Conservation (phyloP, 2,797 vertebrate species). For the Enteromius trimaculatus region DNA sequence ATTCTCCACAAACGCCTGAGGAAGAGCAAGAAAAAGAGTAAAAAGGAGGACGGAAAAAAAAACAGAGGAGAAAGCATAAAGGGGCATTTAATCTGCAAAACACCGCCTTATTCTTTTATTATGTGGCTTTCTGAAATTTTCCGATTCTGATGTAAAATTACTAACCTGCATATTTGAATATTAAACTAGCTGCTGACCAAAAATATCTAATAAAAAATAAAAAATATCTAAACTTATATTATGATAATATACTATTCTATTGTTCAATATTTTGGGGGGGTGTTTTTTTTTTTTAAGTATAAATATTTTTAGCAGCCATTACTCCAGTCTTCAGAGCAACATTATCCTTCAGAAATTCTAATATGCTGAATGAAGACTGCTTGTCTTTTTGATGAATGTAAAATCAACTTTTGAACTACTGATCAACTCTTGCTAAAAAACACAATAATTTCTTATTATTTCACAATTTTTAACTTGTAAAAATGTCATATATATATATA, state of each 20-base stretch:
- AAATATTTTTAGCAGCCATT: neutral
- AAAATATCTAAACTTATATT: no score
- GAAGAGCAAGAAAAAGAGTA: slow-evolving; percentile 6
- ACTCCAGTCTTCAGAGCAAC: neutral
- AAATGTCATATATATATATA: neutral
- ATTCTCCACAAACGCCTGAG: slow-evolving; percentile 98
- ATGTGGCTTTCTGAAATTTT: neutral
- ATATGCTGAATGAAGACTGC: neutral
- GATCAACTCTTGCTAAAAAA: neutral
- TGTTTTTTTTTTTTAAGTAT: no score
- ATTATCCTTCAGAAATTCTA: neutral
- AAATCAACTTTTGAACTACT: neutral
- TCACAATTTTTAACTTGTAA: no score
- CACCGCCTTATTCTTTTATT: neutral
- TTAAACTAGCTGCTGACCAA: no score
- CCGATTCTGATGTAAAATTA: neutral
- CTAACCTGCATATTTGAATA: neutral
- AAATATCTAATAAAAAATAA: no score
- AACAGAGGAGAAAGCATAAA: neutral
- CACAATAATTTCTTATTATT: no score
- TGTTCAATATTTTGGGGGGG: no score
- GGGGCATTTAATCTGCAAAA: neutral
- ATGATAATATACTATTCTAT: no score
- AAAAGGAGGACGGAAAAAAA: neutral
- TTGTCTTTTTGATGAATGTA: no score